Base-by-base conservation (phyloP, 1,140 invertebrate genomes). In the Proales similis region DNA sequence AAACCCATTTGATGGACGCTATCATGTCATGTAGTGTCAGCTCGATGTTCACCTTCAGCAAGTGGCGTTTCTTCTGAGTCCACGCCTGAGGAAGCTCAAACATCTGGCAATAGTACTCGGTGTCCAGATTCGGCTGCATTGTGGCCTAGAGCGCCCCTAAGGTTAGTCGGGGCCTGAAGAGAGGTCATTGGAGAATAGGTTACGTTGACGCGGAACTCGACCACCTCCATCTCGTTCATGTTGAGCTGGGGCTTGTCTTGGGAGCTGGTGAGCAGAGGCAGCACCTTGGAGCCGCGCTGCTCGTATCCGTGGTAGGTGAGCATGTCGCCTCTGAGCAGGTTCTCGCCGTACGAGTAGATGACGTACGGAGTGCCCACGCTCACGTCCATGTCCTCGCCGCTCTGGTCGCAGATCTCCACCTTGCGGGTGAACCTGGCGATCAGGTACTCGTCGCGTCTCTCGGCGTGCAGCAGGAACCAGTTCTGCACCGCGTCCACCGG, bases 361-460 rank as follows among this genome's bases (percentile, higher is more conserved):
- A 29, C 32, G 24, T 29, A 30, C 11, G 51, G 51, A 3, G 51
- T 57, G 14, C 51, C 51, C 1, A 7, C 19, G 0, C 26, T 24
- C 19, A 57, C 45, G 9, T 57, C 51, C 29, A 57, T 42, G 20
- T 57, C 51, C 22, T 57, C 20, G 1, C 45, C 45, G 6, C 36
- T 9, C 11, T 57, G 36, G 20, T 57, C 51, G 45, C 51, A 57
- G 30, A 42, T 57, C 30, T 26, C 32, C 5, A 57, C 45, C 45
- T 57, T 57, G 39, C 51, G 39, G 3, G 36, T 57, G 32, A 57
- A 57, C 45, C 45, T 57, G 4, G 51, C 19, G 19, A 57, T 39
- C 7, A 57, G 45, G 45, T 57, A 57, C 0, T 17, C 33, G 30
- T 57, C 51, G 27, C 45, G 20, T 57, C 30, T 26, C 9, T 17